phyloP scores from a whole-genome alignment of 2,888 invertebrate species.

The Clivina fossor region DNA sequence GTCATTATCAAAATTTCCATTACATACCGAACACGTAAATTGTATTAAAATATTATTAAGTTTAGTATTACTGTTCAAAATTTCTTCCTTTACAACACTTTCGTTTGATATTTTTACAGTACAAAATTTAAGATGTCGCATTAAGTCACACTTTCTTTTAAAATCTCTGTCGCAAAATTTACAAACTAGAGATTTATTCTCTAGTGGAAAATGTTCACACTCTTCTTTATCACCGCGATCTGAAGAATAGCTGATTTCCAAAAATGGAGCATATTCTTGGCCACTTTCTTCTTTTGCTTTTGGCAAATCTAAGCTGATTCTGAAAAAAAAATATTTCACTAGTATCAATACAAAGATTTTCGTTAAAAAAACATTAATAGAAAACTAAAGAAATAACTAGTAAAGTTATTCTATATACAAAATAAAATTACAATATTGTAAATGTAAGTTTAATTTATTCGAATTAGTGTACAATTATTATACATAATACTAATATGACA shows the following conservation, averaged over 20 bases:
- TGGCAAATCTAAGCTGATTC: too few relatives aligned
- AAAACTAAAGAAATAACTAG: too few relatives aligned
- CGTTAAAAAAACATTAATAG: too few relatives aligned
- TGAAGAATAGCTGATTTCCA: conserved; percentile 1
- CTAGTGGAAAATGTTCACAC: not conserved
- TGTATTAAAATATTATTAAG: too few relatives aligned
- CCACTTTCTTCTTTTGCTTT: conserved; percentile 16
- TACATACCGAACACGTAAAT: too few relatives aligned
- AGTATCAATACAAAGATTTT: too few relatives aligned
- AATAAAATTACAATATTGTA: too few relatives aligned
- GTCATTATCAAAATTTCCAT: not conserved
- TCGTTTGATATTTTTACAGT: not conserved
- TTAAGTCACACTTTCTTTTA: conserved; percentile 39
- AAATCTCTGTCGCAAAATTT: conserved; percentile 41
- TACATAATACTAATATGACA: too few relatives aligned
- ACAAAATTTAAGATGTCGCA: conserved; percentile 40
- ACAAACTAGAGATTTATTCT: conserved; percentile 30
- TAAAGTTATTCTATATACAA: too few relatives aligned
- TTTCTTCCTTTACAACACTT: not conserved
- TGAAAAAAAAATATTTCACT: too few relatives aligned
- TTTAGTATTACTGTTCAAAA: not conserved
- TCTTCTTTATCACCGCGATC: conserved; percentile 2
- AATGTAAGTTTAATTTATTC: too few relatives aligned
- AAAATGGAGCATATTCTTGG: conserved; percentile 42
- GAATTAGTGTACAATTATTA: too few relatives aligned